These are phyloP conservation scores for Myiothlypis coronata DNA, from an alignment of 2,797 vertebrate species.

Conservation along the genomic window DNA sequence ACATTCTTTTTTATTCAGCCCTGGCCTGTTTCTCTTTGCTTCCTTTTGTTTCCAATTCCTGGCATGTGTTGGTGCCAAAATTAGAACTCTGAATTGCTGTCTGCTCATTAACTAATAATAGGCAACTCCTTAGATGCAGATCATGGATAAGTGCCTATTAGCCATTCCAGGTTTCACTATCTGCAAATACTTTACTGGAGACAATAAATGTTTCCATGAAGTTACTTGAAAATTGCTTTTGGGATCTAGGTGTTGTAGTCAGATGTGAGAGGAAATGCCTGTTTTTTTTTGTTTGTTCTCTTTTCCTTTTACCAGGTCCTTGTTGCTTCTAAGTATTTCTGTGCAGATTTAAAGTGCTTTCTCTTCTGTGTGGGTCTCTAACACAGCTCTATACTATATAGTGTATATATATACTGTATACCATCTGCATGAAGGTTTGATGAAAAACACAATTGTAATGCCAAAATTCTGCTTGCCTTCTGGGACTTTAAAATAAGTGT, in stretches of 20 bases:
- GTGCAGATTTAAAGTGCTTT: neutral
- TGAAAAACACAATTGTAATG: neutral
- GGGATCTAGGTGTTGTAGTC: neutral
- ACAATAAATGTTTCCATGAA: neutral
- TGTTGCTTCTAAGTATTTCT: neutral
- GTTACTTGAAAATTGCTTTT: neutral
- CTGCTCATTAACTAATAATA: slow-evolving; percentile 27
- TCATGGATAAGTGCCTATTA: neutral
- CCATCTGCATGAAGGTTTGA: neutral
- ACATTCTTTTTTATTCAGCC: neutral
- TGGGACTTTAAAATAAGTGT: neutral
- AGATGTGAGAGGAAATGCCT: neutral
- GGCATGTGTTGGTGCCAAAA: neutral
- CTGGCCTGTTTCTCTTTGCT: neutral
- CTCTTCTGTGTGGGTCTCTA: neutral
- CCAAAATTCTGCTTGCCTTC: neutral
- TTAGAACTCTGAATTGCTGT: neutral
- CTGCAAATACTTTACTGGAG: neutral
- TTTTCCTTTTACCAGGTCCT: neutral
- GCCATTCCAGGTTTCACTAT: neutral
- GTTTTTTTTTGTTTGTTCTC: too few relatives aligned
- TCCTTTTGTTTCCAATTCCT: neutral
- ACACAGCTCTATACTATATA: neutral
- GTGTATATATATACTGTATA: too few relatives aligned
- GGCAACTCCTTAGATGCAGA: neutral